Evolutionary conservation across 2,797 vertebrate genomes (phyloP).

Genomic region (Poeciliopsis infans): DNA sequence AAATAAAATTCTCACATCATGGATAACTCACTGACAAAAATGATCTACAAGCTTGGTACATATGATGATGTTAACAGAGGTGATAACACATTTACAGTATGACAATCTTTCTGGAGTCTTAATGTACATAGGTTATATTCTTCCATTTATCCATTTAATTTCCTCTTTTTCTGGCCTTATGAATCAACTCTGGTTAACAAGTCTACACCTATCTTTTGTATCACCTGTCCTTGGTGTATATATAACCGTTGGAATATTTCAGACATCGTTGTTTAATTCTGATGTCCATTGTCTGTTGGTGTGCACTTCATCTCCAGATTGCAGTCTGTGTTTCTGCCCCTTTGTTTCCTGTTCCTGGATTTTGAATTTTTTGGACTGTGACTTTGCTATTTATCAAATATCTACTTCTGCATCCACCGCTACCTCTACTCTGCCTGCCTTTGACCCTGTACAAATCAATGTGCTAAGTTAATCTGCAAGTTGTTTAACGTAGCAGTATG

Average conservation of each 20-base stretch:
- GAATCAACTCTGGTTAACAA: not conserved
- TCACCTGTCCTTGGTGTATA: not conserved
- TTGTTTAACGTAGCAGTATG: not conserved
- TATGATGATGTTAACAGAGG: not conserved
- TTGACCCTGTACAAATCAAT: not conserved
- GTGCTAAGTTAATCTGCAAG: not conserved
- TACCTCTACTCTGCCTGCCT: not conserved
- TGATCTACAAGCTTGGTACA: conserved; percentile 33
- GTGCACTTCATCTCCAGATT: no score
- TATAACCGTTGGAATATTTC: not conserved
- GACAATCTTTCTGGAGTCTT: not conserved
- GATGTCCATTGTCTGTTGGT: no score
- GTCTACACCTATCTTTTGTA: not conserved
- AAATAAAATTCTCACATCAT: conserved; percentile 2
- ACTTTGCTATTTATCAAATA: not conserved
- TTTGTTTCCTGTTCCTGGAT: no score
- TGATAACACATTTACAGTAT: not conserved
- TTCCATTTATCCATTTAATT: not conserved
- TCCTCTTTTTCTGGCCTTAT: not conserved
- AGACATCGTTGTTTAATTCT: no score
- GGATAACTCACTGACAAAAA: conserved; percentile 30
- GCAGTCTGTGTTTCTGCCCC: no score
- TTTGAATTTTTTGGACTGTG: no score
- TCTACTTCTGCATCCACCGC: not conserved
- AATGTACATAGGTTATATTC: not conserved